Percentiles rank a stretch among this genome's conserved stretches.
Conservation (phyloP, 2,888 invertebrate genomes). For the Phaonia tiefii region DNA sequence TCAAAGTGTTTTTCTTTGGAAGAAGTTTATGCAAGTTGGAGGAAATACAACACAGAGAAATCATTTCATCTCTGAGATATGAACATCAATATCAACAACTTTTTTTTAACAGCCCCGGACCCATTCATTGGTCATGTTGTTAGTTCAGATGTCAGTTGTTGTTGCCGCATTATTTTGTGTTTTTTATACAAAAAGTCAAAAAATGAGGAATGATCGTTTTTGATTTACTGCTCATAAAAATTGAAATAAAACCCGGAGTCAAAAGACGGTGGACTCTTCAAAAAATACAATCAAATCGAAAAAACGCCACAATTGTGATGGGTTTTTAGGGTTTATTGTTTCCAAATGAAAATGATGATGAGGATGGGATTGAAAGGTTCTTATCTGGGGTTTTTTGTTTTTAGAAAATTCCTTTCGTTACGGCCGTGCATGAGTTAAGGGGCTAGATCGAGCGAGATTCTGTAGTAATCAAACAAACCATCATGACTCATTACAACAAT, state of each 20-base stretch:
- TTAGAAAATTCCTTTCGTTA: slow-evolving; percentile 1
- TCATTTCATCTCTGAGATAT: slow-evolving; percentile 43
- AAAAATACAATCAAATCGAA: slow-evolving; percentile 34
- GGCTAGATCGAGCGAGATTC: not conserved
- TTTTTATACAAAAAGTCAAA: slow-evolving; percentile 48
- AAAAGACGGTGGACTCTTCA: slow-evolving; percentile 42
- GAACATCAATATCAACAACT: slow-evolving; percentile 52
- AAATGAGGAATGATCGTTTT: slow-evolving; percentile 63
- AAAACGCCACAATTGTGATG: slow-evolving; percentile 45
- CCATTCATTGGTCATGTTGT: slow-evolving; percentile 6
- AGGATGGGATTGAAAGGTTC: slow-evolving; percentile 22
- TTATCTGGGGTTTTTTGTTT: slow-evolving; percentile 48
- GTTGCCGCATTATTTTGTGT: not conserved
- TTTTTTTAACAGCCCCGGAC: too few species aligned
- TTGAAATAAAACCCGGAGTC: not conserved
- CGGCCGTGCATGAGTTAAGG: not conserved
- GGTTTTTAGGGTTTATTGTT: slow-evolving; percentile 56
- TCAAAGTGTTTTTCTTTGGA: not conserved
- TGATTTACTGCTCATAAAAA: slow-evolving; percentile 65
- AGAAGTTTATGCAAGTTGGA: not conserved
- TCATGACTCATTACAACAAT: slow-evolving; percentile 47
- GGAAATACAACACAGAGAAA: slow-evolving; percentile 32
- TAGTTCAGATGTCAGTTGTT: slow-evolving; percentile 28
- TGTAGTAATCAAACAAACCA: slow-evolving; percentile 29
- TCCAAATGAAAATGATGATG: slow-evolving; percentile 29